Evolutionary conservation across 2,888 invertebrate genomes (phyloP), one percentile per base, ranked within the genome.

Genomic region (Chloromyia formosa): DNA sequence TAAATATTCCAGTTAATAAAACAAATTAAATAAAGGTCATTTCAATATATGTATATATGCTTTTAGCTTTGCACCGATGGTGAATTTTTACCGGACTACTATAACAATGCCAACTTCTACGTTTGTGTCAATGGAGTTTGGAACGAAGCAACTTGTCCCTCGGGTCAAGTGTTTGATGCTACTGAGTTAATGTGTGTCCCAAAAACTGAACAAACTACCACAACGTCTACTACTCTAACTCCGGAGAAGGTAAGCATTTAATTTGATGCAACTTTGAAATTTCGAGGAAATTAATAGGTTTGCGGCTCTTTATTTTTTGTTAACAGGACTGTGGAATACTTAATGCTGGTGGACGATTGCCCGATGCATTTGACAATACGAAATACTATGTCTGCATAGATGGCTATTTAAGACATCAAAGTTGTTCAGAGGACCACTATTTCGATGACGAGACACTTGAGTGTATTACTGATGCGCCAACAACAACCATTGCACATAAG

Each of bases 381-480:
- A 56, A 23, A n/a, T 73, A 61, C 23, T 73, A 73, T 27, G 56
- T 45, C n/a, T 73, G 73, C 22, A 18, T 18, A 18, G 53, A 27
- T 5, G 49, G 49, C 1, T 68, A 4, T 62, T 20, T n/a, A 9
- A 1, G 27, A 53, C 14, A 73, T 20, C 23, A 62, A 62, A 14
- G 23, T 27, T 53, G 35, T 22, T 22, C 73, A 0, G 4, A 18
- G 14, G 10, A 60, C 3, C 42, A 22, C 23, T 60, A 23, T 60
- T 73, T 23, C 22, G 7, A 58, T 18, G 18, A 5, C 1, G 20
- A 14, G 18, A 3, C 14, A 58, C 10, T 10, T 10, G 4, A 20
- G 22, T 45, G 45, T 14, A 35, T 14, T 9, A 12, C 27, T 16
- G 16, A 14, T 35, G 49, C n/a, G 4, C 53, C 73, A 20, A 73